A percentile compares a stretch with the other conserved stretches of the same genome.
These are phyloP conservation scores for Drosophila testacea DNA, from an alignment of 2,888 invertebrate species.

Conservation along the genomic window DNA sequence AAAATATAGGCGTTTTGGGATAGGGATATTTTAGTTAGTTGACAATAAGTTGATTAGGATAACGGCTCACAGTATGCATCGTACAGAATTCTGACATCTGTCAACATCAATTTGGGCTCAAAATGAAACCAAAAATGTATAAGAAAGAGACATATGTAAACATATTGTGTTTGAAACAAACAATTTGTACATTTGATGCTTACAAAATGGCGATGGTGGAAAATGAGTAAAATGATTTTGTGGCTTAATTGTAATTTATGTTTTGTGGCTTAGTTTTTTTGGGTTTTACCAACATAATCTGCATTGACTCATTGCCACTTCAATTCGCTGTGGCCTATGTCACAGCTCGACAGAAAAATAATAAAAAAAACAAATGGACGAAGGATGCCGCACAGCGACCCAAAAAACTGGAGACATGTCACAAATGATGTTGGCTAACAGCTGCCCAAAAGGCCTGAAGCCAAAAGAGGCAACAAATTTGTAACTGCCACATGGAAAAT, in stretches of 20 bases:
- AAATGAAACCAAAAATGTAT: background rate
- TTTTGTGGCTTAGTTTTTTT: slow-evolving; percentile 27
- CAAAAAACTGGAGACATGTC: slow-evolving; percentile 29
- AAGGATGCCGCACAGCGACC: slow-evolving; percentile 23
- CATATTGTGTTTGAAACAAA: background rate
- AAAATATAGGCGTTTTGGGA: background rate
- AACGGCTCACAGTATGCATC: slow-evolving; percentile 3
- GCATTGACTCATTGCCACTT: slow-evolving; percentile 63
- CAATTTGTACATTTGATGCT: slow-evolving; percentile 29
- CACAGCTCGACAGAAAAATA: background rate
- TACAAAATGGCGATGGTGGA: slow-evolving; percentile 15
- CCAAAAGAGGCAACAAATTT: slow-evolving; percentile 25
- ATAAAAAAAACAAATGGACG: background rate
- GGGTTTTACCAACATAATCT: slow-evolving; percentile 15
- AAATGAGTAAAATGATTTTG: slow-evolving; percentile 35
- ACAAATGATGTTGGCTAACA: slow-evolving; percentile 37
- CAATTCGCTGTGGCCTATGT: slow-evolving; percentile 59
- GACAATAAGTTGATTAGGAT: slow-evolving; percentile 34
- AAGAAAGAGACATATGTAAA: no score
- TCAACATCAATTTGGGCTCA: slow-evolving; percentile 57
- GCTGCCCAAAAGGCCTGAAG: slow-evolving; percentile 1
- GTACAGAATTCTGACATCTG: slow-evolving; percentile 54
- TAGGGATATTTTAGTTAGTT: background rate
- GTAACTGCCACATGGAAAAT: slow-evolving; percentile 58
- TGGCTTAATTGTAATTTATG: slow-evolving; percentile 41